These are phyloP conservation scores for Aphis gossypii DNA, from an alignment of 1,140 invertebrate genomes.

Conservation along the genomic window DNA sequence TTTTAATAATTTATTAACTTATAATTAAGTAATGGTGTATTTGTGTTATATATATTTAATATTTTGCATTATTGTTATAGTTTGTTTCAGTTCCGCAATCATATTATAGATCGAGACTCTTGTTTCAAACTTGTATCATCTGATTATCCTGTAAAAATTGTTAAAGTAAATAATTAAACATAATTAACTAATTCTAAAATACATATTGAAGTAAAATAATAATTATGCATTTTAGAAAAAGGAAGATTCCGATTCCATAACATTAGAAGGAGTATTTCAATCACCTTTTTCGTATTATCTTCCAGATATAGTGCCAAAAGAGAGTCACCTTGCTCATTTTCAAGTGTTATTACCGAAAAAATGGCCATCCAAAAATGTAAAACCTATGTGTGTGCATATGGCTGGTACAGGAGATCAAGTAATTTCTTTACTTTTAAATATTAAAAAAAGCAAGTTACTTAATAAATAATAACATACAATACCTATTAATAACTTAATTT, in stretches of 20 bases:
- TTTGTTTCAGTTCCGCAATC: constrained; percentile 89
- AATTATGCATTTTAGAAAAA: constrained; percentile 71
- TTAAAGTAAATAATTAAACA: constrained; percentile 73
- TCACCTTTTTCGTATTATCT: constrained; percentile 84
- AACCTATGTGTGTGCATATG: constrained; percentile 91
- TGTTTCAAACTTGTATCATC: constrained; percentile 83
- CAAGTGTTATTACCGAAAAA: constrained; percentile 84
- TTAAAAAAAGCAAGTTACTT: not conserved
- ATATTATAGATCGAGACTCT: constrained; percentile 81
- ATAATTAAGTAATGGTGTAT: not conserved
- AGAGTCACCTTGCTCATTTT: constrained; percentile 82
- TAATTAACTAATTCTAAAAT: not conserved
- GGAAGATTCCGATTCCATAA: constrained; percentile 75
- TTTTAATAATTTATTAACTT: not conserved
- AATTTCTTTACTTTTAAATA: constrained; percentile 64
- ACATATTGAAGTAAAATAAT: not conserved
- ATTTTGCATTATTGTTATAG: constrained; percentile 67
- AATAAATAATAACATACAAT: too few species aligned
- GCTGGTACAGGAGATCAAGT: constrained; percentile 99
- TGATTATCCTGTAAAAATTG: constrained; percentile 88
- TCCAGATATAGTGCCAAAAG: constrained; percentile 86
- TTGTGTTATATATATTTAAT: not conserved
- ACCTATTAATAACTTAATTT: not conserved
- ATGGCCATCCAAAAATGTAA: constrained; percentile 73
- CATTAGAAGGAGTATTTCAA: constrained; percentile 88